A percentile compares a stretch with the other conserved stretches of the same genome.
phyloP scores from a whole-genome alignment of 2,113 vertebrate species.

The Ceyx margarethae region DNA sequence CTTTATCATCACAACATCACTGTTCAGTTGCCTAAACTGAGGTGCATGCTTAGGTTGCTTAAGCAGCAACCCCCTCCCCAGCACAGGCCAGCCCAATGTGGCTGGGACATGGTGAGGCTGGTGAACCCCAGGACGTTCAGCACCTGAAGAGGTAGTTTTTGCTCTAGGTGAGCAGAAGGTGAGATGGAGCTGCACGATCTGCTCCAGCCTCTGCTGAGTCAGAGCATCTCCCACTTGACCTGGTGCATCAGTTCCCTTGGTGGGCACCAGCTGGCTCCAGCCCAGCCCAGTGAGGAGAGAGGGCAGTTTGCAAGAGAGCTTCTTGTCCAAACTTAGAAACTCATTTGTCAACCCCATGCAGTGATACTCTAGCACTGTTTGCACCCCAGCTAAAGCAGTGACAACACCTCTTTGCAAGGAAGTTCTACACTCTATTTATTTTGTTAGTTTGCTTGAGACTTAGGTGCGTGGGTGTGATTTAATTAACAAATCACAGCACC shows the following conservation, averaged over 20 bases:
- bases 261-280: neutral
- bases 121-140: rapidly evolving
- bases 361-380: neutral
- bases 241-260: neutral
- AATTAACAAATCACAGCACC: conserved; percentile 15
- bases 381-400: rapidly evolving
- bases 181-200: neutral
- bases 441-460: neutral
- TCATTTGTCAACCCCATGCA: neutral
- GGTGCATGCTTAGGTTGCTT: rapidly evolving
- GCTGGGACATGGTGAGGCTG: rapidly evolving
- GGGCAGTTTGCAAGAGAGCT: conserved; percentile 9
- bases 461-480: neutral
- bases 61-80: neutral
- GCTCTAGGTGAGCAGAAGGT: neutral
- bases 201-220: neutral
- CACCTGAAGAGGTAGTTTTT: neutral
- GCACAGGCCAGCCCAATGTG: rapidly evolving
- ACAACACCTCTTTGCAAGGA: neutral
- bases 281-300: neutral
- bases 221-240: conserved; percentile 9
- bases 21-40: neutral
- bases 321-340: conserved; percentile 25
- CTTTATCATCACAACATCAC: neutral
- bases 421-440: neutral